phyloP scores from a whole-genome alignment of 2,797 vertebrate species.

The Chromis chromis region DNA sequence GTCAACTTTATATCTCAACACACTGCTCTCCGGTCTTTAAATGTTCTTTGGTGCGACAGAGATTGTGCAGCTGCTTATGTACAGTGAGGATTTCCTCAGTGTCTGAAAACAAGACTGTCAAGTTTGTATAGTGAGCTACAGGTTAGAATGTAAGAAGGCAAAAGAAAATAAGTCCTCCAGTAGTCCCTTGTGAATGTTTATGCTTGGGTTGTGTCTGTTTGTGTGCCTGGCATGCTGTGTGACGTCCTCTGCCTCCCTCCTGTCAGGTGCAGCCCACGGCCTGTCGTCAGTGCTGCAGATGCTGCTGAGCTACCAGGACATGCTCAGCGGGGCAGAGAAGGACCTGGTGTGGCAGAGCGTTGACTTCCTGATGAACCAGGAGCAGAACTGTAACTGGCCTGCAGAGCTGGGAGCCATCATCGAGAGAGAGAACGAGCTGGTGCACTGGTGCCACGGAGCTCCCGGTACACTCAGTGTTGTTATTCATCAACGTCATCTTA shows the following conservation, averaged over 20 bases:
- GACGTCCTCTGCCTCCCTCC: not conserved
- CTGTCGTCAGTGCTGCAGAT: conserved; percentile 93
- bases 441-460: conserved; percentile 93
- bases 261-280: conserved; percentile 90
- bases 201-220: conserved; percentile 25
- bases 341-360: conserved; percentile 93
- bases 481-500: too few relatives aligned
- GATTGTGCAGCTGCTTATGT: conserved; percentile 18
- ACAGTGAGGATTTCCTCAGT: conserved; percentile 1
- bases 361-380: conserved; percentile 93
- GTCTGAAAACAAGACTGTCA: conserved; percentile 22
- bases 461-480: conserved; percentile 81
- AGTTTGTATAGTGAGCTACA: conserved; percentile 7
- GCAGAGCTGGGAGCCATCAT: conserved; percentile 91
- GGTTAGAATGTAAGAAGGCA: not conserved
- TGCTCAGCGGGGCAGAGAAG: conserved; percentile 87
- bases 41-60: not conserved
- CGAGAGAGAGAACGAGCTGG: conserved; percentile 90
- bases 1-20: not conserved
- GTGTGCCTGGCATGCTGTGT: conserved; percentile 49
- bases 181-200: conserved; percentile 21
- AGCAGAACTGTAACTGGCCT: conserved; percentile 93
- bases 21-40: conserved; percentile 19
- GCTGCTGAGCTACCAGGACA: conserved; percentile 90
- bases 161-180: conserved; percentile 1